Percentiles rank a stretch among this genome's conserved stretches.
phyloP scores from a whole-genome alignment of 2,113 vertebrate species.

The Axis porcinus region DNA sequence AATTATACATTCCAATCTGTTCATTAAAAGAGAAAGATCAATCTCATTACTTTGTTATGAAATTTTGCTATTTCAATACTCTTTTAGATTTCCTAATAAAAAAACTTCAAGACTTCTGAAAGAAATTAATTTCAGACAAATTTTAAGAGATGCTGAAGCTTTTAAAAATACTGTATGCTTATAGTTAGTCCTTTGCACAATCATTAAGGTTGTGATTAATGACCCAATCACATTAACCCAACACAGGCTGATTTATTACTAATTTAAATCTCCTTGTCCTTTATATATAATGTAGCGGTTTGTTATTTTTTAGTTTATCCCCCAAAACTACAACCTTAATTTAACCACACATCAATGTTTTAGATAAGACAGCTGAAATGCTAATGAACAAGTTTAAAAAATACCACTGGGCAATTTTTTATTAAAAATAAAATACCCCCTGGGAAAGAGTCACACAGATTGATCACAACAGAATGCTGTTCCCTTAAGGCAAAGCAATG shows the following conservation, averaged over 20 bases:
- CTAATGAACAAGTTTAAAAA: not conserved
- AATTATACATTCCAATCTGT: not conserved
- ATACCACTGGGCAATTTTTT: slow-evolving; percentile 21
- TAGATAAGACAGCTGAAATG: slow-evolving; percentile 37
- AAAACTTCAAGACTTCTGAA: not conserved
- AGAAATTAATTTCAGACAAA: slow-evolving; percentile 42
- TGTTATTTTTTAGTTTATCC: not conserved
- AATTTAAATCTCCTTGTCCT: slow-evolving; percentile 48
- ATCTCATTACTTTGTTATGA: not conserved
- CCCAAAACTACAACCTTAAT: slow-evolving; percentile 47
- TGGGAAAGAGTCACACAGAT: slow-evolving; percentile 39
- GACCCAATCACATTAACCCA: not conserved
- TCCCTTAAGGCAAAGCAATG: slow-evolving; percentile 52
- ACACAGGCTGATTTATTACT: slow-evolving; percentile 41
- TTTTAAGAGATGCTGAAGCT: slow-evolving; percentile 11
- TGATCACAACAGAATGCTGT: slow-evolving; percentile 50
- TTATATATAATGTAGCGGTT: slow-evolving; percentile 39
- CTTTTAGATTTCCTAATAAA: not conserved
- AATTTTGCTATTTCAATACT: not conserved
- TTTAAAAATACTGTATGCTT: not conserved
- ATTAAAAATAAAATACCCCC: slow-evolving; percentile 25
- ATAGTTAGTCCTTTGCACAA: not conserved
- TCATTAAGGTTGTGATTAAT: slow-evolving; percentile 5
- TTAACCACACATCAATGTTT: slow-evolving; percentile 32
- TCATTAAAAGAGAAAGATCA: not conserved